A percentile compares a stretch with the other conserved stretches of the same genome.
Conservation (phyloP, 2,888 invertebrate genomes). For the Polymixis flavicincta region DNA sequence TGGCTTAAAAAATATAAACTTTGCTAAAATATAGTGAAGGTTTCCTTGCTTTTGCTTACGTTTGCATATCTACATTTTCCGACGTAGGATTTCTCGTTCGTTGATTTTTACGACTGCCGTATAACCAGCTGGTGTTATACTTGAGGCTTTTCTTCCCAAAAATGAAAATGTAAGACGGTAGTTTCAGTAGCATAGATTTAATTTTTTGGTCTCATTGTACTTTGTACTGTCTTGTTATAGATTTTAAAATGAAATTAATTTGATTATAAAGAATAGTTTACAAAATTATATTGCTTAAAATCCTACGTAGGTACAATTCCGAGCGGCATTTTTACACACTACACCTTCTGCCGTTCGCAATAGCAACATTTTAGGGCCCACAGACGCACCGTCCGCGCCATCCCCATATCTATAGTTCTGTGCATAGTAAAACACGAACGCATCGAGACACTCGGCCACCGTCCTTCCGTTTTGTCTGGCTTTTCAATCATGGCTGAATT, state of each 20-base stretch:
- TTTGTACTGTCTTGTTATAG: not conserved
- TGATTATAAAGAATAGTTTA: not conserved
- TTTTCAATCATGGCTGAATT: conserved; percentile 54
- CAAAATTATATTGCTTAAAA: too few relatives aligned
- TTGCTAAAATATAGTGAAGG: not conserved
- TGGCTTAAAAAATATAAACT: conserved; percentile 3
- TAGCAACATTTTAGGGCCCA: conserved; percentile 15
- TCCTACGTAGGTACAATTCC: not conserved
- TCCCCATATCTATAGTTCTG: not conserved
- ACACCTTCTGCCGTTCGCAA: not conserved
- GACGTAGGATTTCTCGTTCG: conserved; percentile 31
- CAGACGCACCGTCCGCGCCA: conserved; percentile 14
- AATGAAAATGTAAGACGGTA: conserved; percentile 12
- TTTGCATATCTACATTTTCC: conserved; percentile 28
- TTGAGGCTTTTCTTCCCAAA: not conserved
- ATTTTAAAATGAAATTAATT: not conserved
- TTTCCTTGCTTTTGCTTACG: conserved; percentile 30
- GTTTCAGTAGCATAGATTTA: not conserved
- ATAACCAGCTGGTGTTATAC: conserved; percentile 35
- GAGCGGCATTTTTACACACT: conserved; percentile 12
- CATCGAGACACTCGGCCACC: conserved; percentile 31
- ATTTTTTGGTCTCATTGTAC: not conserved
- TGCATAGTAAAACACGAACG: conserved; percentile 30
- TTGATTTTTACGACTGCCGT: conserved; percentile 45
- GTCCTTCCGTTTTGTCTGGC: conserved; percentile 54